Evolutionary conservation across 2,113 vertebrate species (phyloP).

Genomic region (Elgaria multicarinata): DNA sequence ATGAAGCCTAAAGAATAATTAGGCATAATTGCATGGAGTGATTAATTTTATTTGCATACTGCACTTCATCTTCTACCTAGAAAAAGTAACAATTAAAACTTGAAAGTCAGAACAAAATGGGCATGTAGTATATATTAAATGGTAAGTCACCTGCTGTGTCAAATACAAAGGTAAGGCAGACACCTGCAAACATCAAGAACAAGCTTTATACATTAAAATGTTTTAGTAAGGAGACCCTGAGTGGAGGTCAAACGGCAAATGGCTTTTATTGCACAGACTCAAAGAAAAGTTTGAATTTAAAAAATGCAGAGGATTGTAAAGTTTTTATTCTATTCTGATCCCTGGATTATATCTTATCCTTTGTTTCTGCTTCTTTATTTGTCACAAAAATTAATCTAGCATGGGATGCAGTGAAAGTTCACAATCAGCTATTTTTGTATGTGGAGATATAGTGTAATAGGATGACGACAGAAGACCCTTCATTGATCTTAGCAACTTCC

Average conservation of each 20-base stretch:
- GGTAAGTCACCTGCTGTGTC: not conserved
- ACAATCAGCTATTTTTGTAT: constrained; percentile 2
- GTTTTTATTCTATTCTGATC: constrained; percentile 43
- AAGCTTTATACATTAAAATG: constrained; percentile 17
- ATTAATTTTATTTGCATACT: not conserved
- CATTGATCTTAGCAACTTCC: not conserved
- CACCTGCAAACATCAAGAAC: constrained; percentile 2
- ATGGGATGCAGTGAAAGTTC: constrained; percentile 4
- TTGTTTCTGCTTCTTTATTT: constrained; percentile 26
- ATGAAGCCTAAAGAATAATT: not conserved
- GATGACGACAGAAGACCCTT: constrained; percentile 10
- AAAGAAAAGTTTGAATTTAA: constrained; percentile 42
- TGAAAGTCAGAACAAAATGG: rapidly evolving
- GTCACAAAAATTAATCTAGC: constrained; percentile 41
- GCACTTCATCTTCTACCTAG: not conserved
- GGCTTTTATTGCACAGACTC: not conserved
- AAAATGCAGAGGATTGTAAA: constrained; percentile 30
- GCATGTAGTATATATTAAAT: rapidly evolving
- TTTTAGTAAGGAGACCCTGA: not conserved
- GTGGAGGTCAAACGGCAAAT: constrained; percentile 19
- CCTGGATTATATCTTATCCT: constrained; percentile 2
- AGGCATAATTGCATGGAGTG: not conserved
- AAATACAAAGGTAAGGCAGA: constrained; percentile 2
- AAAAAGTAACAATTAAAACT: not conserved
- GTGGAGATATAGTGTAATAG: not conserved